These are phyloP conservation scores for Athalia rosae DNA, from an alignment of 2,888 invertebrate species.

Conservation along the genomic window DNA sequence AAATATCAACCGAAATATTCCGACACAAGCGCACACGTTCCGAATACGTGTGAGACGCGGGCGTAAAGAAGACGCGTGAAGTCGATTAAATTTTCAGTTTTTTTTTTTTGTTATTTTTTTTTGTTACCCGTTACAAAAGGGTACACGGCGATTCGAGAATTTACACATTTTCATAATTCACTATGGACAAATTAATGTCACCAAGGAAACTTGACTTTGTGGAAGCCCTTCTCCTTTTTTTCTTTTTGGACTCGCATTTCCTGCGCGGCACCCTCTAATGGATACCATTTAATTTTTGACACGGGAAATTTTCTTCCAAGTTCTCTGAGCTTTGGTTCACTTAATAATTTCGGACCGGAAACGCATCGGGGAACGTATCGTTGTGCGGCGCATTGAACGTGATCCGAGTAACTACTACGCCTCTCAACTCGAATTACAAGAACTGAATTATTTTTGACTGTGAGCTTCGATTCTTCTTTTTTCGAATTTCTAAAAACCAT, in stretches of 20 bases:
- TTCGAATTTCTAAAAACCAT: too few relatives aligned
- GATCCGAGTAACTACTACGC: too few relatives aligned
- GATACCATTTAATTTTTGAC: constrained; percentile 28
- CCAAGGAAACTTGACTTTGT: not conserved
- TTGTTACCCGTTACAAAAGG: too few relatives aligned
- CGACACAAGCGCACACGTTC: not conserved
- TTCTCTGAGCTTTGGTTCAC: not conserved
- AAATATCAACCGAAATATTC: constrained; percentile 26
- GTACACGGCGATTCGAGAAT: not conserved
- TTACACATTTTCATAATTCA: not conserved
- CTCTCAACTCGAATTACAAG: too few relatives aligned
- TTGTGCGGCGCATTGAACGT: too few relatives aligned
- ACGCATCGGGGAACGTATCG: too few relatives aligned
- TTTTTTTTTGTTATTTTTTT: not conserved
- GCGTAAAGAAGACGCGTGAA: not conserved
- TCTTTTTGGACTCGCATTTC: constrained; percentile 22
- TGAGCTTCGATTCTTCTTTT: too few relatives aligned
- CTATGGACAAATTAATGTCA: not conserved
- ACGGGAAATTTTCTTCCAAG: constrained; percentile 1
- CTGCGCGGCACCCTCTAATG: not conserved
- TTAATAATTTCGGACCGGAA: too few relatives aligned
- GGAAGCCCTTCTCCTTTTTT: too few relatives aligned
- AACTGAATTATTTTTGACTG: too few relatives aligned
- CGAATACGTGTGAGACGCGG: too few relatives aligned
- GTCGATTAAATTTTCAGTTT: not conserved